Evolutionary conservation across 2,113 vertebrate species (phyloP).

Genomic region (Nestor notabilis): DNA sequence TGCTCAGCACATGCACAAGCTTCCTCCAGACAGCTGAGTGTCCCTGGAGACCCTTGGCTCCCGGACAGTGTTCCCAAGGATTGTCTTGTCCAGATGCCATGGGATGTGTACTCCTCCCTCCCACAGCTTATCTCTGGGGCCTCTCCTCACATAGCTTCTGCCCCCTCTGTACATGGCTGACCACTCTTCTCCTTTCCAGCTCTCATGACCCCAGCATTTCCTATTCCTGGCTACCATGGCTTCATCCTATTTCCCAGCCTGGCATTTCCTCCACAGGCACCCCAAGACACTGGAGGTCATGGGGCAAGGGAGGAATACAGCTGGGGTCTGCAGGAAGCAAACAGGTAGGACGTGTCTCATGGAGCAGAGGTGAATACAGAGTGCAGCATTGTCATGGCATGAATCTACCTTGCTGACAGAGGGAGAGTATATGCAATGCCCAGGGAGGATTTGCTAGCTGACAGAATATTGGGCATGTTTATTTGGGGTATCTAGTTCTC

Average conservation of each 20-base stretch:
- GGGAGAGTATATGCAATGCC: background rate
- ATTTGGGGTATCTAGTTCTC: background rate
- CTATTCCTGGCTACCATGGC: rapidly evolving
- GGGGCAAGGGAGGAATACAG: background rate
- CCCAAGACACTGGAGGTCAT: background rate
- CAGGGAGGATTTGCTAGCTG: background rate
- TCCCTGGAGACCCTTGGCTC: background rate
- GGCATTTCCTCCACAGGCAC: background rate
- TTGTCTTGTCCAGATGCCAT: background rate
- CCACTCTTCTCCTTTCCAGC: background rate
- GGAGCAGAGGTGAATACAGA: background rate
- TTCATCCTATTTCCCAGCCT: background rate
- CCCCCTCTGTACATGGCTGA: background rate
- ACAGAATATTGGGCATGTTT: background rate
- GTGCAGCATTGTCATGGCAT: rapidly evolving
- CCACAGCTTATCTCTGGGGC: background rate
- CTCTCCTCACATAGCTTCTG: background rate
- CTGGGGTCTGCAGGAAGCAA: background rate
- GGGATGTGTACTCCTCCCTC: background rate
- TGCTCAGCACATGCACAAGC: background rate
- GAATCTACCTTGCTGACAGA: background rate
- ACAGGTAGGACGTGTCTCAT: rapidly evolving
- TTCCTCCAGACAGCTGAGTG: background rate
- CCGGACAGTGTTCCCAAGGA: background rate
- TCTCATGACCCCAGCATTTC: background rate